Evolutionary conservation across 2,888 invertebrate species (phyloP).

Genomic region (Cephus nigrinus): DNA sequence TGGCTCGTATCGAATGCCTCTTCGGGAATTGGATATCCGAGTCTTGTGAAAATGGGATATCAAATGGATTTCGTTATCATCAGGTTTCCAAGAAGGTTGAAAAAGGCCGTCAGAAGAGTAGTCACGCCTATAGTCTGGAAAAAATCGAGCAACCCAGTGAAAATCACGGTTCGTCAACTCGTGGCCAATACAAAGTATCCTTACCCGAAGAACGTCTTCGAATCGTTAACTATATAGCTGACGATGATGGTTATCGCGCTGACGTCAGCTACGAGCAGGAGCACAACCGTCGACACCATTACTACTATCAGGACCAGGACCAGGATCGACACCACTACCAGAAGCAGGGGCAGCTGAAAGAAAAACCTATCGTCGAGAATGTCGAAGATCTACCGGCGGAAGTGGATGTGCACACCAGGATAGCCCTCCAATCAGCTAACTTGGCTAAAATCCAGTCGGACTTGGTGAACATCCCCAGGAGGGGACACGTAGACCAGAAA

Average conservation of each 20-base stretch:
- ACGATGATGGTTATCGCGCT: constrained; percentile 29
- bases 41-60: neutral
- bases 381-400: constrained; percentile 20
- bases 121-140: neutral
- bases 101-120: neutral
- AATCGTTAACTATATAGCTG: constrained; percentile 28
- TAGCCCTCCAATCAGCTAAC: constrained; percentile 27
- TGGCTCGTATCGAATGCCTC: neutral
- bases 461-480: neutral
- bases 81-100: neutral
- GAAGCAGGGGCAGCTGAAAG: neutral
- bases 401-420: constrained; percentile 19
- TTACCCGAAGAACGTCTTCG: constrained; percentile 15
- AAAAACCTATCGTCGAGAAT: constrained; percentile 23
- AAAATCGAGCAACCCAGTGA: neutral
- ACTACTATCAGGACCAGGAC: neutral
- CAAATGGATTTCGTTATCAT: neutral
- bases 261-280: constrained; percentile 27
- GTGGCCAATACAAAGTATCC: neutral
- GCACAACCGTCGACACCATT: neutral
- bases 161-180: neutral
- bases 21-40: neutral
- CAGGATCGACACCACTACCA: neutral
- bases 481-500: neutral
- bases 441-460: constrained; percentile 29